Evolutionary conservation across 2,888 invertebrate species (phyloP), one percentile per base, ranked within the genome.

Genomic region (Oegoconia quadripuncta): DNA sequence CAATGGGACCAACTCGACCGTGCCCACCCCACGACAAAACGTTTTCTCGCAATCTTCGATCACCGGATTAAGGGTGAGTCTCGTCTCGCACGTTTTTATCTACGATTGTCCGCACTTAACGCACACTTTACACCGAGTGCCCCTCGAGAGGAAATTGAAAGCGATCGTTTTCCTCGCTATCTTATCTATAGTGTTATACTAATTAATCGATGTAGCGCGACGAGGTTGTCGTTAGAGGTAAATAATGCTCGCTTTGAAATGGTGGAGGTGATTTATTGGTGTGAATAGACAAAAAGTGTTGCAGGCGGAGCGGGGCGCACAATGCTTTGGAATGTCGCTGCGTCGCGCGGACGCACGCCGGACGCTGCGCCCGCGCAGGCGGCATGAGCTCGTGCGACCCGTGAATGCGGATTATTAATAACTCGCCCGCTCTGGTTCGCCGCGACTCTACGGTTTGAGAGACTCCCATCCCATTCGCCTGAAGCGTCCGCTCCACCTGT

Each of bases 61-160:
- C 87, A 79, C 82, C 75, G 82, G 86, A 86, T 87, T 86, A 86
- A 86, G 86, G 87, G 87, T 53, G 60, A 77, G 77, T 74, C 76
- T 73, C 80, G 80, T 17, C 80, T 83, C 81, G 82, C 81, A 83
- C 84, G 81, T 83, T 84, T n/a, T 87, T 87, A 87, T 87, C 87
- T 86, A 71, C 87, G 84, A 86, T 87, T 87, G 87, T 86, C 75
- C 83, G 80, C 87, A 86, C 86, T 87, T 84, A 83, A 84, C 84
- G 83, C 83, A 55, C 78, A 86, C 87, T 86, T 84, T 81, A 82
- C 79, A 78, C 82, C 76, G 77, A 86, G 83, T 81, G 80, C 79
- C 87, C 84, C 82, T 82, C 82, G 67, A 78, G 80, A 82, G 84
- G 81, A 84, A 87, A 87, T 87, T 86, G 87, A 87, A 87, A 84